Evolutionary conservation across 2,797 vertebrate genomes (phyloP).

Genomic region (Pelochelys cantorii): DNA sequence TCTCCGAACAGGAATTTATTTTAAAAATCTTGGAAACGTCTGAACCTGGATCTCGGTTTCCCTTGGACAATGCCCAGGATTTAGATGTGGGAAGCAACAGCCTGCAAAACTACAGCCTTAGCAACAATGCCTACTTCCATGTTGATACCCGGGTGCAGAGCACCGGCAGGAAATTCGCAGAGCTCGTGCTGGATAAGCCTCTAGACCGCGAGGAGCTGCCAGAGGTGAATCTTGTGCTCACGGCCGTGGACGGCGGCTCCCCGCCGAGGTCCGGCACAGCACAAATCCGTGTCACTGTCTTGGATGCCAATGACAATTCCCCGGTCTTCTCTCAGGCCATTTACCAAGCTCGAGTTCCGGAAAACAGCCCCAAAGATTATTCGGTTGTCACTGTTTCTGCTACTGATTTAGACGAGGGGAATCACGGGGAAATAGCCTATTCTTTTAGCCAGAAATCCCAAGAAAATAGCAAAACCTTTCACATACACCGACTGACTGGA

Average conservation of each 20-base stretch:
- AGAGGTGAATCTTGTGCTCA: background rate
- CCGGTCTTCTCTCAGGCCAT: background rate
- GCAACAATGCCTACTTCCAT: conserved; percentile 44
- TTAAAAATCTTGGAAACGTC: conserved; percentile 78
- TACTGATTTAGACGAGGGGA: conserved; percentile 55
- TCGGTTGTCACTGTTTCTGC: conserved; percentile 35
- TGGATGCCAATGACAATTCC: background rate
- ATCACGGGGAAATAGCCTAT: background rate
- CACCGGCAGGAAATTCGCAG: conserved; percentile 48
- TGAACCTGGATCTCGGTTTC: background rate
- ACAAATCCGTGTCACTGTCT: background rate
- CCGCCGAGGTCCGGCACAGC: background rate
- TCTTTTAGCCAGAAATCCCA: conserved; percentile 40
- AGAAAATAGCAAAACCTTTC: background rate
- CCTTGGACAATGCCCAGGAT: conserved; percentile 63
- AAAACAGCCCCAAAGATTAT: background rate
- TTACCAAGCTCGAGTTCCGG: background rate
- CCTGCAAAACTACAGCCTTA: conserved; percentile 67
- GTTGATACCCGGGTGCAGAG: background rate
- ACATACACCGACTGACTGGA: background rate
- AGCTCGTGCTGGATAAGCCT: conserved; percentile 56
- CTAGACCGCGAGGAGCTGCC: conserved; percentile 3
- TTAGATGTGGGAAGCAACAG: conserved; percentile 63
- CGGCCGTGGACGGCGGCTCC: fast-evolving
- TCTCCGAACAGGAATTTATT: conserved; percentile 62